Percentiles rank a stretch among this genome's conserved stretches.
Evolutionary conservation across 2,888 invertebrate genomes (phyloP).

Genomic region (Dromius quadrimaculatus): DNA sequence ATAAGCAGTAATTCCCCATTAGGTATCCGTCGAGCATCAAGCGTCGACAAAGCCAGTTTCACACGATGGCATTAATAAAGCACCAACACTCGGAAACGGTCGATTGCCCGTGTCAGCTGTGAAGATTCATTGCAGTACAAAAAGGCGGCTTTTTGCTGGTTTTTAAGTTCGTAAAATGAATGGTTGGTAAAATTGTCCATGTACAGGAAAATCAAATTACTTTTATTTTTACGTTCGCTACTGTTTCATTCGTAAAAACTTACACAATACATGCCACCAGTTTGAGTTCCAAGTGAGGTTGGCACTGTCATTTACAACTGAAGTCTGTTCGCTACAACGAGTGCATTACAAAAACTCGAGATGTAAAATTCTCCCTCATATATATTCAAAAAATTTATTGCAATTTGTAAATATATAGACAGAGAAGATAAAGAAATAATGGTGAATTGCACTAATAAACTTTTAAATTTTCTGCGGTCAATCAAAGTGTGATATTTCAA

Average conservation of each 20-base stretch:
- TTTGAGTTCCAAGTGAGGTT: too few relatives aligned
- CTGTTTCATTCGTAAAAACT: constrained; percentile 30
- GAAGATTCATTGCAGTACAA: constrained; percentile 40
- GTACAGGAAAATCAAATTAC: constrained; percentile 43
- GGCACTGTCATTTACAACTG: too few relatives aligned
- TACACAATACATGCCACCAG: constrained; percentile 35
- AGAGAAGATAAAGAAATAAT: too few relatives aligned
- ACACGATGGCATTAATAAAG: constrained; percentile 45
- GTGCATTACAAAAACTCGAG: too few relatives aligned
- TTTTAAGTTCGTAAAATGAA: constrained; percentile 41
- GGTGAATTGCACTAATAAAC: too few relatives aligned
- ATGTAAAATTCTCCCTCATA: too few relatives aligned
- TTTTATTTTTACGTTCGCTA: constrained; percentile 39
- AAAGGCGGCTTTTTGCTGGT: constrained; percentile 38
- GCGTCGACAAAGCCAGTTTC: constrained; percentile 42
- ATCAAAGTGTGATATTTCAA: too few relatives aligned
- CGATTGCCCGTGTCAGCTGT: constrained; percentile 39
- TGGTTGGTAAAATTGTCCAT: constrained; percentile 38
- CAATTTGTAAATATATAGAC: too few relatives aligned
- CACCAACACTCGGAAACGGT: constrained; percentile 39
- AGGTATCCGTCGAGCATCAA: constrained; percentile 34
- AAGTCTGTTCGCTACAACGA: too few relatives aligned
- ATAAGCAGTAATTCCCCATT: constrained; percentile 38
- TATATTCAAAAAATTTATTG: too few relatives aligned
- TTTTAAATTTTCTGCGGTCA: too few relatives aligned